phyloP scores from a whole-genome alignment of 2,113 vertebrate species.

The Neogobius melanostomus region DNA sequence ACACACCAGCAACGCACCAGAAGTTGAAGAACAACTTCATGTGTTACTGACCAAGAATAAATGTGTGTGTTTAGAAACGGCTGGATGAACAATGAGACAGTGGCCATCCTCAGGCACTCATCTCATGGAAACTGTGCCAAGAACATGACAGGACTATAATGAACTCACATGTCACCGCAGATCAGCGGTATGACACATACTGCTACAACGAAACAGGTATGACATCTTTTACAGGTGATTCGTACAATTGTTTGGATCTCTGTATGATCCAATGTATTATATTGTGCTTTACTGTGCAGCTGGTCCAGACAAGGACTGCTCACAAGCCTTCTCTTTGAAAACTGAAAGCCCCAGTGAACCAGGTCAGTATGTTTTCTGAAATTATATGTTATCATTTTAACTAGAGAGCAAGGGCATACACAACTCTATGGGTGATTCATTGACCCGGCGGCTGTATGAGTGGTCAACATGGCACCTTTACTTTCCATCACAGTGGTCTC shows the following conservation, averaged over 20 bases:
- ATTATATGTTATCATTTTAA: no score
- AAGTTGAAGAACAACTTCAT: no score
- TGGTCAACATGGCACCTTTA: no score
- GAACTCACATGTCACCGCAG: rapidly evolving
- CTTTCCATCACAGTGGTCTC: no score
- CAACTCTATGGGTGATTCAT: no score
- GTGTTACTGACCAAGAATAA: no score
- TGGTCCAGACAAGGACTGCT: constrained; percentile 17
- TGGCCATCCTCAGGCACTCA: constrained; percentile 79
- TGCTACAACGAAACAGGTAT: constrained; percentile 86
- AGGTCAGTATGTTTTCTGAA: constrained; percentile 33
- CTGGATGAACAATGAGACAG: constrained; percentile 67
- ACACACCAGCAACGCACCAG: no score
- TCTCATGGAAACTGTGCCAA: constrained; percentile 78
- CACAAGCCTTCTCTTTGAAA: rapidly evolving
- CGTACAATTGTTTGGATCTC: not conserved
- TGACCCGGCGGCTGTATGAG: no score
- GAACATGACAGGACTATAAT: constrained; percentile 78
- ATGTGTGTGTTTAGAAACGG: constrained; percentile 63
- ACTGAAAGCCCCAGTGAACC: rapidly evolving
- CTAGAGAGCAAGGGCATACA: no score
- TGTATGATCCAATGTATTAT: not conserved
- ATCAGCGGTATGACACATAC: constrained; percentile 75
- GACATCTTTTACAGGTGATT: not conserved
- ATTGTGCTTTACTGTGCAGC: constrained; percentile 18